A percentile compares a stretch with the other conserved stretches of the same genome.
These are phyloP conservation scores for Leptinotarsa defecta DNA, from an alignment of 1,140 invertebrate genomes.

Conservation along the genomic window DNA sequence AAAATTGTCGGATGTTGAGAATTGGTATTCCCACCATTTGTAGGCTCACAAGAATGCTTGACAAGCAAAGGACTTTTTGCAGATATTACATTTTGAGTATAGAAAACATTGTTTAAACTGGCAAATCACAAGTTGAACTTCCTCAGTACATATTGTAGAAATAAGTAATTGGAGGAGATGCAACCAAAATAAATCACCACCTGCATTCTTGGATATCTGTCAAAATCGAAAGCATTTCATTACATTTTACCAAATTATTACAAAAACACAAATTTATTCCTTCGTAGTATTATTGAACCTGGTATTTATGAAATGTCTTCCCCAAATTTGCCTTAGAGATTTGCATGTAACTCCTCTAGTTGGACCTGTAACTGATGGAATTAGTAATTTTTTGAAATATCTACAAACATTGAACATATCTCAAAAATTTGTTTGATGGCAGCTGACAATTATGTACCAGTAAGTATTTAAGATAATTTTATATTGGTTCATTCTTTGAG, in stretches of 20 bases:
- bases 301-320: conserved; percentile 23
- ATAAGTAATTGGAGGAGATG: background rate
- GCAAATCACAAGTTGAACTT: too few species aligned
- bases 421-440: background rate
- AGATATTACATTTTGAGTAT: too few species aligned
- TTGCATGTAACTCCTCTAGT: conserved; percentile 10
- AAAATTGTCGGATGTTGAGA: too few species aligned
- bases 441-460: background rate
- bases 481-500: background rate
- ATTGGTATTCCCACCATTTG: too few species aligned
- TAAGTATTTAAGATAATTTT: background rate
- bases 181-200: background rate
- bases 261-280: conserved; percentile 13
- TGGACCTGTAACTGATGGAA: background rate
- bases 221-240: background rate
- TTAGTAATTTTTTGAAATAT: background rate
- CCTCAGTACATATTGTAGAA: too few species aligned
- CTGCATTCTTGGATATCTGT: background rate
- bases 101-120: too few species aligned
- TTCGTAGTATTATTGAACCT: conserved; percentile 17
- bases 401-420: conserved; percentile 6
- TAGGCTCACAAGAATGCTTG: too few species aligned
- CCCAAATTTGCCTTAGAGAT: conserved; percentile 24
- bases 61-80: too few species aligned
- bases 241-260: too few species aligned